Percentiles rank a stretch among this genome's conserved stretches.
Conservation (phyloP, 1,140 invertebrate species). For the Orchestia grillus region DNA sequence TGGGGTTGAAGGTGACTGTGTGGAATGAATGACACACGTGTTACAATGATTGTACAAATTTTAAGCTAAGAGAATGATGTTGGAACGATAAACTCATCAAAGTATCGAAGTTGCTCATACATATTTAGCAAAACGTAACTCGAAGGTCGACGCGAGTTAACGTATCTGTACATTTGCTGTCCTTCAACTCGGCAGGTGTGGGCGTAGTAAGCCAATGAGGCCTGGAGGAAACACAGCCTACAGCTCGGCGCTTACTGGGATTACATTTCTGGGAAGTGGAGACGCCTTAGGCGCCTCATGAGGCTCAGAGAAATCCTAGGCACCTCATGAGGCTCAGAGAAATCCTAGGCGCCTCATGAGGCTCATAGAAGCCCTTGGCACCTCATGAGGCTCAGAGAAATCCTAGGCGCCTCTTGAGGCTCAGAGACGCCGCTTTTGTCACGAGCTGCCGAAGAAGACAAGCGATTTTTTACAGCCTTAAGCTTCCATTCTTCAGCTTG, state of each 20-base stretch:
- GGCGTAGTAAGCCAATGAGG: neutral
- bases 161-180: neutral
- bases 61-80: too few species aligned
- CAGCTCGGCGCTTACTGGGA: neutral
- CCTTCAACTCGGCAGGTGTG: neutral
- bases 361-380: too few species aligned
- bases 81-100: too few species aligned
- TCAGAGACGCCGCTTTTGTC: neutral
- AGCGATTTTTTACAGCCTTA: neutral
- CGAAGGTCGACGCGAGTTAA: neutral
- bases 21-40: too few species aligned
- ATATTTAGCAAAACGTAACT: neutral
- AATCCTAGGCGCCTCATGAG: too few species aligned
- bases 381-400: too few species aligned
- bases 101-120: too few species aligned
- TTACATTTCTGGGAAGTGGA: slow-evolving; percentile 46
- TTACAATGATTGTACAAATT: too few species aligned
- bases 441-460: slow-evolving; percentile 8
- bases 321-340: too few species aligned
- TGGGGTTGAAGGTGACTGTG: too few species aligned
- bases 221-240: neutral
- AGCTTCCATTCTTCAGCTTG: slow-evolving; percentile 1
- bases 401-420: neutral
- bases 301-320: too few species aligned
- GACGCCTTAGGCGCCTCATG: too few species aligned